These are phyloP conservation scores for Eumacrocentrus americanus DNA, from an alignment of 2,888 invertebrate genomes.

Conservation along the genomic window DNA sequence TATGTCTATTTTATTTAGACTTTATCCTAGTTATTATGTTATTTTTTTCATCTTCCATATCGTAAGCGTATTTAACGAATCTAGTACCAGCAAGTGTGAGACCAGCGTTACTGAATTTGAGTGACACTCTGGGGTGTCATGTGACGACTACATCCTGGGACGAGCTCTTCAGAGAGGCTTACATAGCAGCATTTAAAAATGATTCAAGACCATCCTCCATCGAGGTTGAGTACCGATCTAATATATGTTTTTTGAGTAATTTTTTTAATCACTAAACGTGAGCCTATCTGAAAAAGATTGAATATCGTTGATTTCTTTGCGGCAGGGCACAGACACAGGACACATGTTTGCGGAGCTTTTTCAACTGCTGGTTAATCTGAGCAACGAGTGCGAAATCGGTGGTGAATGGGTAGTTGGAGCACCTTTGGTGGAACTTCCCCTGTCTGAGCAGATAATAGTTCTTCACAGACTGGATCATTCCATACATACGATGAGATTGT, in stretches of 20 bases:
- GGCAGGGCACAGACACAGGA: slow-evolving; percentile 67
- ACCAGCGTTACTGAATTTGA: slow-evolving; percentile 75
- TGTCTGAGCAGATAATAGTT: slow-evolving; percentile 84
- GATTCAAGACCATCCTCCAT: slow-evolving; percentile 44
- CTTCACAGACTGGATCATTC: slow-evolving; percentile 79
- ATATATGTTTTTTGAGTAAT: slow-evolving; percentile 6
- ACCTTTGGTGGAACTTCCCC: slow-evolving; percentile 76
- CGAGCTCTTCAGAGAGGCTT: slow-evolving; percentile 66
- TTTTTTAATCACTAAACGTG: neutral
- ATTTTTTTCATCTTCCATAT: neutral
- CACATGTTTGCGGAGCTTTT: slow-evolving; percentile 71
- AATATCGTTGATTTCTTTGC: neutral
- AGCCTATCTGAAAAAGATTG: neutral
- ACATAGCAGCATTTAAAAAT: slow-evolving; percentile 62
- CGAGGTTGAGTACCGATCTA: too few relatives aligned
- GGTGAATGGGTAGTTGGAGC: slow-evolving; percentile 75
- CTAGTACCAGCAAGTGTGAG: slow-evolving; percentile 71
- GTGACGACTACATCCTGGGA: slow-evolving; percentile 84
- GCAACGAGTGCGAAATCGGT: slow-evolving; percentile 78
- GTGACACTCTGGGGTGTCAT: slow-evolving; percentile 79
- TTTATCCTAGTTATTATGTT: too few relatives aligned
- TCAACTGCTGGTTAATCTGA: slow-evolving; percentile 72
- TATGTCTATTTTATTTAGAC: slow-evolving; percentile 3
- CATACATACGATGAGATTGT: slow-evolving; percentile 78
- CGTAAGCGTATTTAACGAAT: slow-evolving; percentile 2